Evolutionary conservation across 2,888 invertebrate genomes (phyloP).

Genomic region (Scaptomyza caliginosa): DNA sequence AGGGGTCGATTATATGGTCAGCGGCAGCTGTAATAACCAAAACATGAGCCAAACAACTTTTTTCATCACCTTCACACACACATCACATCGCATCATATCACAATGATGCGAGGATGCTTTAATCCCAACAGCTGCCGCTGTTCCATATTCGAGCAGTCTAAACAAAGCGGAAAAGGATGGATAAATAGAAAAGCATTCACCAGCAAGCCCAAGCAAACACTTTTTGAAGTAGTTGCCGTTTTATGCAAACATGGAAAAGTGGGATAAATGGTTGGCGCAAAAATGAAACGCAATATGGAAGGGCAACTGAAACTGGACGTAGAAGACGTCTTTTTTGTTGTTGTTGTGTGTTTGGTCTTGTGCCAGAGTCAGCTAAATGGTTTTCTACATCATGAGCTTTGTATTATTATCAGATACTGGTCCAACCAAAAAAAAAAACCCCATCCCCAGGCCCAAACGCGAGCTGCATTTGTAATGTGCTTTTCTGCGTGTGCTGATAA

Average conservation of each 20-base stretch:
- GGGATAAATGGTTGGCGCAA: conserved; percentile 22
- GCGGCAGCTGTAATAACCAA: conserved; percentile 74
- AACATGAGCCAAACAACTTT: conserved; percentile 55
- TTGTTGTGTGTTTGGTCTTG: conserved; percentile 13
- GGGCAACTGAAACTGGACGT: conserved; percentile 12
- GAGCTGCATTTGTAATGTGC: conserved; percentile 50
- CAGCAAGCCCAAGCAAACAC: conserved; percentile 49
- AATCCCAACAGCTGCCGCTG: conserved; percentile 53
- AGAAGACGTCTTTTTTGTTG: conserved; percentile 45
- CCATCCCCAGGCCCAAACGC: conserved; percentile 36
- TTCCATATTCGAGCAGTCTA: conserved; percentile 21
- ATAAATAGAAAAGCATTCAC: conserved; percentile 21
- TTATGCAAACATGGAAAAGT: conserved; percentile 62
- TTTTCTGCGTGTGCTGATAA: background rate
- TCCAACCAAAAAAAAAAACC: background rate
- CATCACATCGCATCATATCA: conserved; percentile 34
- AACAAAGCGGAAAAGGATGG: background rate
- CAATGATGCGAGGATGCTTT: conserved; percentile 53
- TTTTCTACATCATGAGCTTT: conserved; percentile 69
- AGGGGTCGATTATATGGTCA: conserved; percentile 33
- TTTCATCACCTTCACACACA: conserved; percentile 66
- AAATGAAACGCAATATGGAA: conserved; percentile 5
- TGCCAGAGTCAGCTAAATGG: conserved; percentile 35
- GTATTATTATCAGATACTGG: conserved; percentile 57
- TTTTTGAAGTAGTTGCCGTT: conserved; percentile 76